Percentiles rank a stretch among this genome's conserved stretches.
Evolutionary conservation across 2,888 invertebrate genomes (phyloP).

Genomic region (Amiota mariae): DNA sequence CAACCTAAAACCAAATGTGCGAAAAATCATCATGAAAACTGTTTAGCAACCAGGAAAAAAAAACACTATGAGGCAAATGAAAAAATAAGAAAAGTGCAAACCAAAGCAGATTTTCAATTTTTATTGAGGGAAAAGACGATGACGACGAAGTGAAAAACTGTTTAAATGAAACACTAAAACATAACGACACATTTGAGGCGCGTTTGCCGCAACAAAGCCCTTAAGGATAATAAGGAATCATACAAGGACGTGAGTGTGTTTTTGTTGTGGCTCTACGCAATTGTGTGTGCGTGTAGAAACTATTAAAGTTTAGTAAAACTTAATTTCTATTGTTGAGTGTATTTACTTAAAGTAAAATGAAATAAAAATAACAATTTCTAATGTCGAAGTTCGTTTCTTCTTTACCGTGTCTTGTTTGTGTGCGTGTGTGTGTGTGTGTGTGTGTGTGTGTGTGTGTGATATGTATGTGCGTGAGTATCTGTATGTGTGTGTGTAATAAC

Average conservation of each 20-base stretch:
- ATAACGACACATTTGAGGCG: constrained; percentile 26
- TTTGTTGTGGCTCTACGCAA: neutral
- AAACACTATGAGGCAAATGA: neutral
- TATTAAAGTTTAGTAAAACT: neutral
- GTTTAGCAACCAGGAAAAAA: neutral
- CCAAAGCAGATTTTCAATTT: neutral
- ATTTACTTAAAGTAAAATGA: too few species aligned
- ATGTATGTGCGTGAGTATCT: neutral
- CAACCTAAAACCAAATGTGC: neutral
- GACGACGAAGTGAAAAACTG: constrained; percentile 3
- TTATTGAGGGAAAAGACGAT: neutral
- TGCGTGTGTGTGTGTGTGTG: too few species aligned
- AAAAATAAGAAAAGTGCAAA: neutral
- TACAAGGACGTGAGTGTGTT: neutral
- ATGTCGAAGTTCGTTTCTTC: too few species aligned
- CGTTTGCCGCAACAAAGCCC: neutral
- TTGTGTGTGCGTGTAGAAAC: neutral
- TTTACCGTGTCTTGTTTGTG: neutral
- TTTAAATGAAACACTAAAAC: constrained; percentile 26
- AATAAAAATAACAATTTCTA: too few species aligned
- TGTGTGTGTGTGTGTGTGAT: neutral
- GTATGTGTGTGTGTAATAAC: neutral
- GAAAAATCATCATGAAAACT: neutral
- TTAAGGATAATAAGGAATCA: constrained; percentile 2
- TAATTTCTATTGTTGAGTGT: too few species aligned